phyloP scores from a whole-genome alignment of 2,888 invertebrate species.

The Melanostoma mellinum region DNA sequence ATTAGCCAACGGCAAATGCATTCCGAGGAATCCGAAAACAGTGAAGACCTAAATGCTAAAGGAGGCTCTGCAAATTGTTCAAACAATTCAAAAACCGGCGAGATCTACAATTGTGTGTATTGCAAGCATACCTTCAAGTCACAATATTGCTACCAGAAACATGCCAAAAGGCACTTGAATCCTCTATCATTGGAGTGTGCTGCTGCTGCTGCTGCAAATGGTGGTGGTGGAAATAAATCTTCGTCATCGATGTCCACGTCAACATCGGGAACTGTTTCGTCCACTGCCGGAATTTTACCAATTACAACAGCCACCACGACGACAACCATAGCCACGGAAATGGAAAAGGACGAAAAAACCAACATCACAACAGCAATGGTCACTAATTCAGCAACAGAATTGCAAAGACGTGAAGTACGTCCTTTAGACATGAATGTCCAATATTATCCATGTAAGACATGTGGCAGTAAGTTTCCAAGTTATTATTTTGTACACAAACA shows the following conservation, averaged over 20 bases:
- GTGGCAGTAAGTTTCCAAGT: conserved; percentile 95
- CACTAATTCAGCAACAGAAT: conserved; percentile 73
- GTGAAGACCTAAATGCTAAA: conserved; percentile 69
- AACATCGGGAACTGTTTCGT: conserved; percentile 30
- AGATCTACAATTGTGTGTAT: conserved; percentile 87
- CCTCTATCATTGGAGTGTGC: conserved; percentile 83
- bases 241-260: conserved; percentile 39
- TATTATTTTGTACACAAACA: conserved; percentile 97
- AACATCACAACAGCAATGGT: conserved; percentile 46
- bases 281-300: conserved; percentile 20
- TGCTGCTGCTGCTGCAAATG: no score
- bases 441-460: conserved; percentile 96
- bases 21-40: conserved; percentile 78
- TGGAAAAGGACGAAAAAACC: conserved; percentile 43
- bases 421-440: conserved; percentile 90
- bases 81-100: conserved; percentile 75
- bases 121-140: conserved; percentile 92
- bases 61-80: conserved; percentile 62
- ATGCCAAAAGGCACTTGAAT: conserved; percentile 87
- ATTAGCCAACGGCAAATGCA: conserved; percentile 79
- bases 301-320: conserved; percentile 26
- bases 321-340: conserved; percentile 20
- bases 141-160: conserved; percentile 93
- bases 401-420: conserved; percentile 84
- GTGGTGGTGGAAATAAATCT: conserved; percentile 52